These are phyloP conservation scores for Chelon auratus DNA, from an alignment of 2,797 vertebrate species.

Conservation along the genomic window DNA sequence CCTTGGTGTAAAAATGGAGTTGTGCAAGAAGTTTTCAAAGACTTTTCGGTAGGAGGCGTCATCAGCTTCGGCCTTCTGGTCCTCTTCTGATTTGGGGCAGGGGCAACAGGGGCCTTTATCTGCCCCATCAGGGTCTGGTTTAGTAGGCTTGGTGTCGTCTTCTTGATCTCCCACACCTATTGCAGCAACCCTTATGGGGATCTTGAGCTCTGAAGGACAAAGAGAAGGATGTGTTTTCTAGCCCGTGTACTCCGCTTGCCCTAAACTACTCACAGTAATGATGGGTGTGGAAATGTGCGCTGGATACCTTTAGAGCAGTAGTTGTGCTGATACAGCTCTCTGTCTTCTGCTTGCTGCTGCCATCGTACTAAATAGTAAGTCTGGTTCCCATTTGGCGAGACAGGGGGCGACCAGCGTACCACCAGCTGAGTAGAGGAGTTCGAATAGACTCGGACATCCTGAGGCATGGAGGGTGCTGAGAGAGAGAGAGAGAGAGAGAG, in stretches of 20 bases:
- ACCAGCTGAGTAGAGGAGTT: conserved; percentile 95
- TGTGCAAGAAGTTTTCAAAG: conserved; percentile 98
- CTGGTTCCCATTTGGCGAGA: conserved; percentile 94
- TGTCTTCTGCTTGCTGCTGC: conserved; percentile 95
- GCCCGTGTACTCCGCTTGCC: not conserved
- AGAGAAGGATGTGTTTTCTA: not conserved
- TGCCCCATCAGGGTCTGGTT: conserved; percentile 85
- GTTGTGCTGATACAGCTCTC: conserved; percentile 94
- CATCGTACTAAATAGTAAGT: conserved; percentile 96
- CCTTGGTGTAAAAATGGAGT: conserved; percentile 97
- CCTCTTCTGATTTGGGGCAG: conserved; percentile 93
- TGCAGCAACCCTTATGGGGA: conserved; percentile 91
- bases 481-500: conserved; percentile 20
- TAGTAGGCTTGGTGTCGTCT: conserved; percentile 90
- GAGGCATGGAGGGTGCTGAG: conserved; percentile 93
- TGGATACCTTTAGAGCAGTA: conserved; percentile 96
- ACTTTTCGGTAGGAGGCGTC: conserved; percentile 95
- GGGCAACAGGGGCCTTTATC: conserved; percentile 92
- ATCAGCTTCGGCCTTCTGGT: conserved; percentile 92
- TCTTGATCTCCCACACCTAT: conserved; percentile 90
- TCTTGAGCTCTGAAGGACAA: conserved; percentile 88
- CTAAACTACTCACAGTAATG: not conserved
- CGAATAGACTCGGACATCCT: conserved; percentile 93
- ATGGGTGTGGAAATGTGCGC: conserved; percentile 9
- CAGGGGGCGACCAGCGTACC: conserved; percentile 94